Base-by-base conservation (phyloP, 2,113 vertebrate genomes). In the Clarias batrachus region DNA sequence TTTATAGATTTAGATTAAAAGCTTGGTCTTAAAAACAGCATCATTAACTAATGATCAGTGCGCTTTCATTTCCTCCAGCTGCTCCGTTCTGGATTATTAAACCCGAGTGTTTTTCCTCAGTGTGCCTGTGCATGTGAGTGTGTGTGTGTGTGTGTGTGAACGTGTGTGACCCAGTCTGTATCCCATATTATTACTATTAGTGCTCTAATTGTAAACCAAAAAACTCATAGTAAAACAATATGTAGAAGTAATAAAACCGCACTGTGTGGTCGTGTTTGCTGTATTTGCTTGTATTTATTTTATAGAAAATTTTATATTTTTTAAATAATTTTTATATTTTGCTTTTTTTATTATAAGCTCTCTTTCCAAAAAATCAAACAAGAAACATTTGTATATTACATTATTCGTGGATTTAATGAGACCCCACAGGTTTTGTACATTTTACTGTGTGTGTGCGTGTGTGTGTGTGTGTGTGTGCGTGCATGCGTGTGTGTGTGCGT, bases 31-130 rank as follows among this genome's bases (percentile, higher is more conserved):
- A 77, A 77, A 30, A 60, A 74, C 21, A 14, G n/a, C 41, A 9
- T 73, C 65, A 76, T 84, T 74, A 76, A 84, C 56, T 52, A 76
- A 76, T 63, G 57, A 84, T 76, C 76, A 78, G 60, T 66, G 60
- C 3, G 25, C 19, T 66, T 85, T 85, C 23, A 79, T 66, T 78
- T 79, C 60, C 74, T 79, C n/a, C 37, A 65, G 37, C 74, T 66
- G 60, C 83, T 85, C 33, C 76, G 52, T n/a, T 74, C 17, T 84
- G 70, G 62, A 74, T 56, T 77, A 77, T 54, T 77, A 77, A 77
- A 77, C 74, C 74, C 5, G 8, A 25, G 71, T 59, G 78, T 59
- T 80, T 41, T 19, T 17, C 6, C 17, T 81, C 21, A 10, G 0
- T 65, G 11, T 82, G 33, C 27, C 23, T 30, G n/a, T 41, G 33